Base-by-base conservation (phyloP, 1,140 invertebrate genomes). In the Danaus plexippus region DNA sequence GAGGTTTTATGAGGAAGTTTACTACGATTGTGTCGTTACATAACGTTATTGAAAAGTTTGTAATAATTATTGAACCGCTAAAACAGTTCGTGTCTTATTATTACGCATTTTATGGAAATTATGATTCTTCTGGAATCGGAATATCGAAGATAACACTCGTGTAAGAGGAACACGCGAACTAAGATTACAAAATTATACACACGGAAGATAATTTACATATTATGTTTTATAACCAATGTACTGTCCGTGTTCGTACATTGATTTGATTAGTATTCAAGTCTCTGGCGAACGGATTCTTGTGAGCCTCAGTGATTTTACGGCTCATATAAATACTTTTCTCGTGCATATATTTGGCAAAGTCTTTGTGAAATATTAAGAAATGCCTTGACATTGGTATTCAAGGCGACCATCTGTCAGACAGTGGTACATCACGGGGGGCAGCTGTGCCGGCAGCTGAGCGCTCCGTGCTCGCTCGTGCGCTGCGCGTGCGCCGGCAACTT, bases 101-200 rank as follows among this genome's bases (percentile, higher is more conserved):
- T 32, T 32, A 32, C 22, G 22, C 22, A 32, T 32, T 32, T 32
- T 32, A 32, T 32, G 22, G 22, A 32, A 32, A 32, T 32, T 32
- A 32, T 32, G 22, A 32, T 32, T 32, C 22, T 32, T 32, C 5
- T 52, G 10, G 43, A 52, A 18, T 44, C 9, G n/a, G 52, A 44
- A 51, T 62, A 57, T 57, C 48, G 10, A 48, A 54, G 43, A 32
- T 32, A 57, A 50, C 46, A 58, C 54, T 66, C 64, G 64, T 57
- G 52, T 45, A 67, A 67, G 49, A 57, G 47, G 41, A 40, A 48
- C 68, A 71, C 66, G 68, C 68, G 52, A 71, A 13, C 18, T 40
- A 22, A 44, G 52, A 43, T 48, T 47, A 49, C 49, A 32, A 61
- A 66, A 65, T 45, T 57, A 69, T 52, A 55, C 57, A 51, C 56